These are phyloP conservation scores for Helarctos malayanus DNA, from an alignment of 2,797 vertebrate genomes.

Conservation along the genomic window DNA sequence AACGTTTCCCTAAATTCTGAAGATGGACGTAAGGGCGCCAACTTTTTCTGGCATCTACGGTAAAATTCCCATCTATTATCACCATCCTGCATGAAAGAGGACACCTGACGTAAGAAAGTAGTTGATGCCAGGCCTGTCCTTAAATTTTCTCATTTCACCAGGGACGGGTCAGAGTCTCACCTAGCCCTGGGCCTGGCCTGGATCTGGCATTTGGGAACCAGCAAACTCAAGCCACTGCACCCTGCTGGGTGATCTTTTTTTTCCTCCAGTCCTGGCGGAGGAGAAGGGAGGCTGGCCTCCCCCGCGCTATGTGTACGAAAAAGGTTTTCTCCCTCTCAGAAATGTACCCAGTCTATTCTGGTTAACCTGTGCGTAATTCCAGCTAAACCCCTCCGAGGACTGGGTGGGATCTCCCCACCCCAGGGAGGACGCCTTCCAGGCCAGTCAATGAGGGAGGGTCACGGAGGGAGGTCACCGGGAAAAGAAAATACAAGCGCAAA, in stretches of 20 bases:
- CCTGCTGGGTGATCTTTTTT: background rate
- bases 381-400: background rate
- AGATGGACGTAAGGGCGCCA: background rate
- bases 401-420: background rate
- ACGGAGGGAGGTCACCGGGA: background rate
- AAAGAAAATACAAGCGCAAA: background rate
- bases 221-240: background rate
- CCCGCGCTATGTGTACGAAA: background rate
- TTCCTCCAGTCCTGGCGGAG: background rate
- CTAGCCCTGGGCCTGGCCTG: accelerated
- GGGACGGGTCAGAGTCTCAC: background rate
- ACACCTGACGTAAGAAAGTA: background rate
- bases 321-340: background rate
- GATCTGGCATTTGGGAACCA: background rate
- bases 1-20: background rate
- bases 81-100: background rate
- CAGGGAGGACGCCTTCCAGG: background rate
- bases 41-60: background rate
- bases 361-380: background rate
- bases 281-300: background rate
- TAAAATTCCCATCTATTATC: background rate
- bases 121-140: background rate
- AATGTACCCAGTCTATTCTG: background rate
- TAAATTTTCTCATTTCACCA: background rate
- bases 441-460: background rate